Percentiles rank a stretch among this genome's conserved stretches.
These are phyloP conservation scores for Platysternon megacephalum DNA, from an alignment of 2,113 vertebrate genomes.

Conservation along the genomic window DNA sequence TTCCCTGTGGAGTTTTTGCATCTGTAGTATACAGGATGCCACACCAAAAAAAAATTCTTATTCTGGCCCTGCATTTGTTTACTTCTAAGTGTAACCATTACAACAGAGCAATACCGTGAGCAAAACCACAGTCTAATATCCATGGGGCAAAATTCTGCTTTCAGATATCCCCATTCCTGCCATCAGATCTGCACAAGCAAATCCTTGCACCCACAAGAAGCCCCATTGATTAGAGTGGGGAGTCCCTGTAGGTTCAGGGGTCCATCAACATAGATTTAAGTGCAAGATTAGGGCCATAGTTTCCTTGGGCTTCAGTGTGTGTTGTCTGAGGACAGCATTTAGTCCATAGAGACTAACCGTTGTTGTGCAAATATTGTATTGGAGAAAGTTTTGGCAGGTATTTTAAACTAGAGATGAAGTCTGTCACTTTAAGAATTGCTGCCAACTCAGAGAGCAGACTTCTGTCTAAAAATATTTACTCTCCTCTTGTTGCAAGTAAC, in stretches of 20 bases:
- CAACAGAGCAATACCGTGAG: conserved; percentile 22
- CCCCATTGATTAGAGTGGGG: conserved; percentile 48
- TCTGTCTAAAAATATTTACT: conserved; percentile 47
- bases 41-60: conserved; percentile 17
- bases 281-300: conserved; percentile 62
- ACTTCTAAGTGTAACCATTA: conserved; percentile 11
- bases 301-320: conserved; percentile 48
- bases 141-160: neutral
- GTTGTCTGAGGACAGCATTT: conserved; percentile 11
- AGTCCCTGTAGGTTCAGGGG: neutral
- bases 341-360: neutral
- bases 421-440: neutral
- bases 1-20: neutral
- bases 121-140: neutral
- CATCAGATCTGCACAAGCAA: conserved; percentile 20
- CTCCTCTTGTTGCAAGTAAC: conserved; percentile 25
- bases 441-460: neutral
- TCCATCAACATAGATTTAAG: conserved; percentile 57
- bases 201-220: neutral
- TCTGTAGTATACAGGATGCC: neutral
- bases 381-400: conserved; percentile 42
- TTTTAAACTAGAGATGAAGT: conserved; percentile 23
- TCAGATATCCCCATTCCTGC: neutral
- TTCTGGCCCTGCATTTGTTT: conserved; percentile 44
- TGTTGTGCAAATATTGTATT: neutral